Conservation (phyloP, 2,888 invertebrate genomes). For the Molorchus minor region DNA sequence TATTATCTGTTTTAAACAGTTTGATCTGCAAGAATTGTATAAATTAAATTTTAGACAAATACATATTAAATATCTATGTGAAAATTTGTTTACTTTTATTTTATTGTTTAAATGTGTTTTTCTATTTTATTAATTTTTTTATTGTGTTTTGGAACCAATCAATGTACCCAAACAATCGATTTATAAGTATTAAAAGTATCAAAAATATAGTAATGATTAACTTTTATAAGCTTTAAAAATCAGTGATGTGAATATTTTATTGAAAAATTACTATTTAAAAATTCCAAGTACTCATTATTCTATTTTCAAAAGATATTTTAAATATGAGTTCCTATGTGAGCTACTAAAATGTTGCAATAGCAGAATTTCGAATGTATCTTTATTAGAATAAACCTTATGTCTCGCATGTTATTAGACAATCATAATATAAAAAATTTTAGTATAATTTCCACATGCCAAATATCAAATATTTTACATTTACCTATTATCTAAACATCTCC, state of each 20-base stretch:
- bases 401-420: too few species aligned
- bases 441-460: too few species aligned
- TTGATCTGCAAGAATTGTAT: conserved; percentile 57
- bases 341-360: too few species aligned
- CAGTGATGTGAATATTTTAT: conserved; percentile 10
- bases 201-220: conserved; percentile 47
- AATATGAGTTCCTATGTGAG: too few species aligned
- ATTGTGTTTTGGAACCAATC: conserved; percentile 37
- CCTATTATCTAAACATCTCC: too few species aligned
- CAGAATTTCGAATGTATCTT: too few species aligned
- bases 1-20: conserved; percentile 55
- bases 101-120: conserved; percentile 39
- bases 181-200: conserved; percentile 42
- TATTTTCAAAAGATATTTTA: too few species aligned
- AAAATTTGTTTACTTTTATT: conserved; percentile 43
- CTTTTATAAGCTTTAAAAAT: conserved; percentile 58
- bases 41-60: conserved; percentile 55
- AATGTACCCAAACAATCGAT: conserved; percentile 42
- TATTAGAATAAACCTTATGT: too few species aligned
- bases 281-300: too few species aligned
- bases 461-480: too few species aligned
- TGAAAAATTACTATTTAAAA: not conserved
- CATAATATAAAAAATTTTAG: too few species aligned
- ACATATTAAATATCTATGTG: conserved; percentile 46
- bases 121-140: conserved; percentile 40